These are phyloP conservation scores for Tursiops truncatus DNA, from an alignment of 2,113 vertebrate species.

Conservation along the genomic window DNA sequence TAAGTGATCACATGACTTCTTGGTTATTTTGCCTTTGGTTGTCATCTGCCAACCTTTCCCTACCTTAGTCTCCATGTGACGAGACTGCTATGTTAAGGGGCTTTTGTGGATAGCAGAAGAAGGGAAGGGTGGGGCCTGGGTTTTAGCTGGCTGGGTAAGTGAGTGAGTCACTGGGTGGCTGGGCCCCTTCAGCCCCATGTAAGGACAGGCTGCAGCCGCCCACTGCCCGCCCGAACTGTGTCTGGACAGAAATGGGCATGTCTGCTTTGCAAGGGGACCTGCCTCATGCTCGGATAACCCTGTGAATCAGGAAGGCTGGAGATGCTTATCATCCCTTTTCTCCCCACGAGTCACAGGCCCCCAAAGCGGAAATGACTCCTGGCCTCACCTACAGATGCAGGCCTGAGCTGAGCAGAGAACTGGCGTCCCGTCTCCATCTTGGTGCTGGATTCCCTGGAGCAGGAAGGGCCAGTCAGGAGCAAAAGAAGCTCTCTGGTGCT, in stretches of 20 bases:
- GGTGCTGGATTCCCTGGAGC: neutral
- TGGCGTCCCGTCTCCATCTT: neutral
- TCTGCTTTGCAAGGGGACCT: conserved; percentile 19
- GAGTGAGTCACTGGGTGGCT: conserved; percentile 63
- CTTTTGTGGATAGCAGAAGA: conserved; percentile 33
- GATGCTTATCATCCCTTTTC: neutral
- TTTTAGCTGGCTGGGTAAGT: conserved; percentile 17
- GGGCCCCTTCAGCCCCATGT: conserved; percentile 56
- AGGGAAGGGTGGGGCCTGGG: conserved; percentile 36
- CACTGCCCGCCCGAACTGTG: conserved; percentile 54
- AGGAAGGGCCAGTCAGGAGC: neutral
- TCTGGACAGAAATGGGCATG: conserved; percentile 76
- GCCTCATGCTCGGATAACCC: conserved; percentile 2
- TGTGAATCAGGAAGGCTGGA: conserved; percentile 37
- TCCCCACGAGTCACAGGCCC: neutral
- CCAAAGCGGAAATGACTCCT: neutral
- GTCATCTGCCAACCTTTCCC: neutral
- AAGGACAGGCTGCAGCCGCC: conserved; percentile 64
- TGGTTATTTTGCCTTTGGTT: neutral
- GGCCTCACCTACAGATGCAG: neutral
- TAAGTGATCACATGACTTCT: neutral
- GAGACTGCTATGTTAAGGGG: neutral
- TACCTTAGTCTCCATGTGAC: neutral
- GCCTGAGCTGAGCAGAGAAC: neutral
- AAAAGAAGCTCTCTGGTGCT: neutral